Conservation (phyloP, 2,113 vertebrate genomes). For the Poecilia latipinna region DNA sequence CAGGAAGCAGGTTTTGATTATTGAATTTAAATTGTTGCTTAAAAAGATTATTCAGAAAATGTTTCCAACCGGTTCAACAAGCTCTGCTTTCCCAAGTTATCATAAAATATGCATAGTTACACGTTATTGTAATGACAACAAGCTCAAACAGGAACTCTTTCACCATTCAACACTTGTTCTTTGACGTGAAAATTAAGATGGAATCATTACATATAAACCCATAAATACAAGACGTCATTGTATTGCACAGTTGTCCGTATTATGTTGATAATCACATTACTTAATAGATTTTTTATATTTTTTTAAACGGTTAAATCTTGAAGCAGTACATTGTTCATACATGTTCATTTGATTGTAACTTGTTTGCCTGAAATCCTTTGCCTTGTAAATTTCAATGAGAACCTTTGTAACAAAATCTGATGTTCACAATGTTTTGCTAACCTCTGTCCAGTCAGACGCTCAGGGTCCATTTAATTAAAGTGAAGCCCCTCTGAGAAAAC, state of each 20-base stretch:
- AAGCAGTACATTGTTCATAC: background rate
- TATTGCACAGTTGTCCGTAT: constrained; percentile 13
- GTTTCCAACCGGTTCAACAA: background rate
- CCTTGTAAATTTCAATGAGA: constrained; percentile 1
- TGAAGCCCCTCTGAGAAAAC: constrained; percentile 9
- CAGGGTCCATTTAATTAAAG: constrained; percentile 1
- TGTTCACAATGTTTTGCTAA: constrained; percentile 5
- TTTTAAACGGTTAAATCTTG: background rate
- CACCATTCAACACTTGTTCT: background rate
- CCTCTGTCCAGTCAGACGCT: background rate
- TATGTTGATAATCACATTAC: constrained; percentile 13
- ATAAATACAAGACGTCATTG: constrained; percentile 14
- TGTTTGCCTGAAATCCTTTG: background rate
- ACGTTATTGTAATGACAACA: background rate
- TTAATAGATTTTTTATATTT: background rate
- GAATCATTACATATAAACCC: constrained; percentile 10
- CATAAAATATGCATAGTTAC: constrained; percentile 37
- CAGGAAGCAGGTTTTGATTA: background rate
- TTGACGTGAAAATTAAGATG: background rate
- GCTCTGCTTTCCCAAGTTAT: constrained; percentile 11
- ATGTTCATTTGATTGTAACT: background rate
- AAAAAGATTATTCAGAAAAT: background rate
- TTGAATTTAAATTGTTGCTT: background rate
- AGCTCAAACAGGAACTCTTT: background rate
- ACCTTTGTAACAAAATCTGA: constrained; percentile 29